Conservation (phyloP, 2,113 vertebrate genomes). For the Leucopternis melanops region DNA sequence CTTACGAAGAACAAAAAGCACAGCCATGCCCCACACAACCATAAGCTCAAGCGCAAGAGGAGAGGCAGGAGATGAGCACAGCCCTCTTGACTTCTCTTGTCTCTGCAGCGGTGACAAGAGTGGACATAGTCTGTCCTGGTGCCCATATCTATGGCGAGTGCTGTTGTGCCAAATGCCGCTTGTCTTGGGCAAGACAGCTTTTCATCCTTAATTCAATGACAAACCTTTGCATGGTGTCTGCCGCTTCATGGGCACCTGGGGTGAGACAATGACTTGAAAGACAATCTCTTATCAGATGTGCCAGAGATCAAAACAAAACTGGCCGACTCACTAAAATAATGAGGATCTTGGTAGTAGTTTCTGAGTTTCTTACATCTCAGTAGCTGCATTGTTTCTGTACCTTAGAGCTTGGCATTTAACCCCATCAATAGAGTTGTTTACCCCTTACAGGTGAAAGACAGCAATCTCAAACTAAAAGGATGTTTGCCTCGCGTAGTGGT, state of each 20-base stretch:
- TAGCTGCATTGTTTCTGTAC: not conserved
- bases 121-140: not conserved
- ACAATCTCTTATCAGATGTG: not conserved
- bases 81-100: not conserved
- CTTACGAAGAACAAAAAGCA: not conserved
- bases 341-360: not conserved
- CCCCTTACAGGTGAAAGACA: not conserved
- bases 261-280: not conserved
- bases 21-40: not conserved
- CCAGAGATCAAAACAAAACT: not conserved
- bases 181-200: rapidly evolving
- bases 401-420: not conserved
- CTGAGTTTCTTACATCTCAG: not conserved
- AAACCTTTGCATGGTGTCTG: not conserved
- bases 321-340: not conserved
- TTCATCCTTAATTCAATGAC: not conserved
- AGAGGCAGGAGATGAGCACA: not conserved
- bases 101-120: not conserved
- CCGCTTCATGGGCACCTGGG: not conserved
- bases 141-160: not conserved
- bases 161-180: not conserved
- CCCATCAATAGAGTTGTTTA: not conserved
- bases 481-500: not conserved
- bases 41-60: not conserved
- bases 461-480: not conserved